phyloP scores from a whole-genome alignment of 2,888 invertebrate genomes.

The Hesperia comma region DNA sequence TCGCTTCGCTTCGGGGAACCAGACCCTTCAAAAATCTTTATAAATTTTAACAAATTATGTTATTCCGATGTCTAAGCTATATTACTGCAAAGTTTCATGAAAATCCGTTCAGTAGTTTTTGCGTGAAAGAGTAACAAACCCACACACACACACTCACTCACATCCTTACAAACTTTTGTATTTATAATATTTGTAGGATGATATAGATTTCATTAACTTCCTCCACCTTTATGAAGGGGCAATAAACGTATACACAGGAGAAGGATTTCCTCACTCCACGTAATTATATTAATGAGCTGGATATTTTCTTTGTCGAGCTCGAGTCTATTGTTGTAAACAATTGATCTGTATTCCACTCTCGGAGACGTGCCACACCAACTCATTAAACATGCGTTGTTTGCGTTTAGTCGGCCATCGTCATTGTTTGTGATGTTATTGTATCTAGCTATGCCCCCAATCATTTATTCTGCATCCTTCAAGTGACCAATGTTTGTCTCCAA shows the following conservation, averaged over 20 bases:
- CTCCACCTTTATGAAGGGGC: slow-evolving; percentile 17
- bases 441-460: slow-evolving; percentile 59
- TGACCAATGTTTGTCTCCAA: slow-evolving; percentile 24
- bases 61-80: no score
- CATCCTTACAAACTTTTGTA: no score
- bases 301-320: slow-evolving; percentile 66
- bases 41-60: no score
- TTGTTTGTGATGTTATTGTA: slow-evolving; percentile 65
- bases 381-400: slow-evolving; percentile 72
- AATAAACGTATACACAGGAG: slow-evolving; percentile 24
- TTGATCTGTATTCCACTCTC: slow-evolving; percentile 75
- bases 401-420: slow-evolving; percentile 59
- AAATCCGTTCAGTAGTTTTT: no score
- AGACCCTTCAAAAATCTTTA: no score
- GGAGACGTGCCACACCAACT: slow-evolving; percentile 54
- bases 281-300: slow-evolving; percentile 53
- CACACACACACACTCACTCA: no score
- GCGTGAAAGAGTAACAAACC: no score
- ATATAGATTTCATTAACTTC: slow-evolving; percentile 14
- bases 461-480: slow-evolving; percentile 50
- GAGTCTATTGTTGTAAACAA: slow-evolving; percentile 63
- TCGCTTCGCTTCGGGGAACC: no score
- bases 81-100: no score
- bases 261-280: slow-evolving; percentile 53
- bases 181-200: no score